A percentile compares a stretch with the other conserved stretches of the same genome.
Conservation (phyloP, 1,140 invertebrate species). For the Meloidogyne hapla region DNA sequence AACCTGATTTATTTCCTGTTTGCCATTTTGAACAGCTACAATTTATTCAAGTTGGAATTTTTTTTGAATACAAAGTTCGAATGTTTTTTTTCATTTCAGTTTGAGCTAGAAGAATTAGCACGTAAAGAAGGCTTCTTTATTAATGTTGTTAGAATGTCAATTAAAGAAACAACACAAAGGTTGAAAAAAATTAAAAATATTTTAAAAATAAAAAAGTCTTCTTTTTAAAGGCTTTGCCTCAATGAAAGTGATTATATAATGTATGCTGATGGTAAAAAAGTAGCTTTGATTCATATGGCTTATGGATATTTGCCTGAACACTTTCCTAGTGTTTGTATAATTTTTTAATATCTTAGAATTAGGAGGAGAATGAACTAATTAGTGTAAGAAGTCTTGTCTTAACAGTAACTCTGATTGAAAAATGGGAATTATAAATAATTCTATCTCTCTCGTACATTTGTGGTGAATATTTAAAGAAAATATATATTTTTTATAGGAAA, state of each 20-base stretch:
- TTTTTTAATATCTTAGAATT: conserved; percentile 6
- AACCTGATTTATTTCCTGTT: conserved; percentile 25
- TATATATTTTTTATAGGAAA: background rate
- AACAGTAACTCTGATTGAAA: no score
- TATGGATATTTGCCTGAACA: conserved; percentile 84
- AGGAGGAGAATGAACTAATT: no score
- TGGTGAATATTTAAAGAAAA: no score
- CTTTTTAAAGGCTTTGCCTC: conserved; percentile 39
- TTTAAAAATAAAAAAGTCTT: background rate
- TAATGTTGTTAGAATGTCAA: conserved; percentile 73
- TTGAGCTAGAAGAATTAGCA: conserved; percentile 72
- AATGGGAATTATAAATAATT: no score
- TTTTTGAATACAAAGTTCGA: background rate
- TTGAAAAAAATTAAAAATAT: conserved; percentile 19
- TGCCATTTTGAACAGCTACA: conserved; percentile 29
- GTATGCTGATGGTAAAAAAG: conserved; percentile 70
- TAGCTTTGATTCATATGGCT: conserved; percentile 88
- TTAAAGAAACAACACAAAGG: conserved; percentile 68
- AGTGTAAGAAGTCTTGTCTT: no score
- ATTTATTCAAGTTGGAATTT: conserved; percentile 4
- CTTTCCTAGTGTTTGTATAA: conserved; percentile 67
- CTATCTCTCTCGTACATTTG: no score
- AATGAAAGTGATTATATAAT: conserved; percentile 61
- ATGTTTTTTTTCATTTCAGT: conserved; percentile 69
- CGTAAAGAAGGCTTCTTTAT: conserved; percentile 66